Conservation (phyloP, 2,888 invertebrate species). For the Pomacea canaliculata region DNA sequence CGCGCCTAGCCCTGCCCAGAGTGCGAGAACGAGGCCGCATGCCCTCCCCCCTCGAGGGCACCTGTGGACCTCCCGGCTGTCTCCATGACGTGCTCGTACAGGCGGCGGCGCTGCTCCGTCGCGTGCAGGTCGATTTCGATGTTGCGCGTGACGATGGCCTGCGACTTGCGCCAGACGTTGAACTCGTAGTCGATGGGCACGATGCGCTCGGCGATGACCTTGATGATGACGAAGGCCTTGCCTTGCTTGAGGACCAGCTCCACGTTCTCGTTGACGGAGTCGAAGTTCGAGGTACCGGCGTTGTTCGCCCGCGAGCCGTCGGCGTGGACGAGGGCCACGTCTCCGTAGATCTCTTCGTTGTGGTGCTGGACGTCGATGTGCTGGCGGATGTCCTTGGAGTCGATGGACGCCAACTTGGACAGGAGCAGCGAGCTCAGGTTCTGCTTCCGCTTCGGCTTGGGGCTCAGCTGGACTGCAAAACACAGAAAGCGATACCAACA, state of each 20-base stretch:
- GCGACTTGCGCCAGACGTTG: constrained; percentile 67
- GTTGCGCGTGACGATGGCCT: constrained; percentile 66
- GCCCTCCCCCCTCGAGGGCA: constrained; percentile 11
- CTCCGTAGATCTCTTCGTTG: constrained; percentile 60
- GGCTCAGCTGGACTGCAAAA: constrained; percentile 19
- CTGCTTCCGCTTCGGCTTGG: constrained; percentile 32
- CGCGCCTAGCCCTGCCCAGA: background rate
- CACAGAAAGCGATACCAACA: background rate
- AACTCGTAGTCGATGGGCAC: constrained; percentile 64
- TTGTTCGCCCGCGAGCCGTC: constrained; percentile 43
- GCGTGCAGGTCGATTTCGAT: constrained; percentile 68
- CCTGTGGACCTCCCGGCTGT: constrained; percentile 33
- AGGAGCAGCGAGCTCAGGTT: constrained; percentile 53
- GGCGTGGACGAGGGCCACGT: constrained; percentile 56
- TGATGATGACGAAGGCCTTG: constrained; percentile 61
- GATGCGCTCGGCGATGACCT: constrained; percentile 63
- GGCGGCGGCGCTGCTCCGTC: constrained; percentile 61
- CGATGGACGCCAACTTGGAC: constrained; percentile 51
- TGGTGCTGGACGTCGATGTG: constrained; percentile 60
- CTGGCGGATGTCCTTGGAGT: constrained; percentile 57
- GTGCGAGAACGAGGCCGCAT: constrained; percentile 3
- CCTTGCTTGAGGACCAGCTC: constrained; percentile 57
- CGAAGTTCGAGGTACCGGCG: constrained; percentile 54
- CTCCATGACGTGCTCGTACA: constrained; percentile 63
- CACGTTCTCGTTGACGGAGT: constrained; percentile 59